These are phyloP conservation scores for Pelodytes ibericus DNA, from an alignment of 2,797 vertebrate species.

Conservation along the genomic window DNA sequence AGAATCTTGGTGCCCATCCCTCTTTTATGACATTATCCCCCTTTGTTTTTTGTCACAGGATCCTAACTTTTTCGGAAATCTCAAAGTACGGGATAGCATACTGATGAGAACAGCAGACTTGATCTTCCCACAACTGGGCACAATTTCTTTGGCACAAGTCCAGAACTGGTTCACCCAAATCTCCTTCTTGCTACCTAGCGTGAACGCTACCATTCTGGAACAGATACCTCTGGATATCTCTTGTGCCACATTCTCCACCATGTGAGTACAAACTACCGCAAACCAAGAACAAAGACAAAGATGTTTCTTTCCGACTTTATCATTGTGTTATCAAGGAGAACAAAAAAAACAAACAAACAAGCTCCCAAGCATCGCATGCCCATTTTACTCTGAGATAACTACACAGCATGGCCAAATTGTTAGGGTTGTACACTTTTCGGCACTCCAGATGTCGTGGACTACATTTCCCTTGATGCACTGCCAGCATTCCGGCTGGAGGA, in stretches of 20 bases:
- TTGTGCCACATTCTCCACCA: not conserved
- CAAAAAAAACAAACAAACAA: too few relatives aligned
- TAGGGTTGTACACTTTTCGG: too few relatives aligned
- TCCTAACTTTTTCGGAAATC: conserved; percentile 25
- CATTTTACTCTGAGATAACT: too few relatives aligned
- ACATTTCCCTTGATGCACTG: too few relatives aligned
- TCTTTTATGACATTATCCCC: too few relatives aligned
- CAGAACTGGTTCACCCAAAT: conserved; percentile 9
- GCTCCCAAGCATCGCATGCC: too few relatives aligned
- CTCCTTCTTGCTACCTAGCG: conserved; percentile 17
- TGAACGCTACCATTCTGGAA: conserved; percentile 44
- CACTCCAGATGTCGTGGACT: too few relatives aligned
- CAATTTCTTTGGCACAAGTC: conserved; percentile 6
- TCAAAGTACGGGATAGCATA: conserved; percentile 29
- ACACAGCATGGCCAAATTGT: too few relatives aligned
- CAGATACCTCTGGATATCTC: conserved; percentile 7
- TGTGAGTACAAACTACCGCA: conserved; percentile 56
- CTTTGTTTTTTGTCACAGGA: conserved; percentile 24
- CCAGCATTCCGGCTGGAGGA: too few relatives aligned
- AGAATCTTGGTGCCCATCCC: too few relatives aligned
- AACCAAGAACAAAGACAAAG: too few relatives aligned
- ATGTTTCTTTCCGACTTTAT: not conserved
- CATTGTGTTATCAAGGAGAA: too few relatives aligned
- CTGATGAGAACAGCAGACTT: conserved; percentile 41
- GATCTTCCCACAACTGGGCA: not conserved